Evolutionary conservation across 1,140 invertebrate species (phyloP).

Genomic region (Macrobrachium nipponense): DNA sequence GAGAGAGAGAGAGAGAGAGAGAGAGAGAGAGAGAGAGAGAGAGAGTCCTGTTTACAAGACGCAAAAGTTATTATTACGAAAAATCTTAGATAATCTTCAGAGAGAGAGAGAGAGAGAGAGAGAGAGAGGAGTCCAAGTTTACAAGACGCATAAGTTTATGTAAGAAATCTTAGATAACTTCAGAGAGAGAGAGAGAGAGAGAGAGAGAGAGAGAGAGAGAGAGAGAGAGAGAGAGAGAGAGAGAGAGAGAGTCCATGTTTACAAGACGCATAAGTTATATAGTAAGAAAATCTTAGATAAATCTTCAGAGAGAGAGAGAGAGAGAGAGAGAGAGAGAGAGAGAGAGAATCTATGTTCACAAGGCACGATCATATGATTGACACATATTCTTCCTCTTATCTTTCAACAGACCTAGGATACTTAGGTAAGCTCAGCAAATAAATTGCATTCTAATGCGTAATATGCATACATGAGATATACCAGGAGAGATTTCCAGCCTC

Average conservation of each 20-base stretch:
- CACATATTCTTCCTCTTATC: background rate
- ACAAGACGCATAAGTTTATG: background rate
- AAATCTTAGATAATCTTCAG: too few species aligned
- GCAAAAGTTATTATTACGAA: too few species aligned
- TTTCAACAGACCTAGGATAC: background rate
- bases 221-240: conserved; percentile 34
- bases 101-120: conserved; percentile 17
- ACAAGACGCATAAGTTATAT: background rate
- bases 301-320: too few species aligned
- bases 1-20: conserved; percentile 31
- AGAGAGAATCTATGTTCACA: too few species aligned
- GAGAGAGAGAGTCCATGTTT: conserved; percentile 11
- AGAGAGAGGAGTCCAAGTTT: too few species aligned
- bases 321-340: conserved; percentile 13
- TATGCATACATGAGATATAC: too few species aligned
- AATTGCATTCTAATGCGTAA: too few species aligned
- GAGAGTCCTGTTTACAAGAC: too few species aligned
- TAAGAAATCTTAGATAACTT: too few species aligned
- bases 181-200: background rate
- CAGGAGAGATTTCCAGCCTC: too few species aligned
- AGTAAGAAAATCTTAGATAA: too few species aligned
- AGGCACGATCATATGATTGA: background rate
- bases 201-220: conserved; percentile 36
- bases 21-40: conserved; percentile 3
- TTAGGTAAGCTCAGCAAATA: background rate